Conservation (phyloP, 2,113 vertebrate genomes). For the Nicator chloris region DNA sequence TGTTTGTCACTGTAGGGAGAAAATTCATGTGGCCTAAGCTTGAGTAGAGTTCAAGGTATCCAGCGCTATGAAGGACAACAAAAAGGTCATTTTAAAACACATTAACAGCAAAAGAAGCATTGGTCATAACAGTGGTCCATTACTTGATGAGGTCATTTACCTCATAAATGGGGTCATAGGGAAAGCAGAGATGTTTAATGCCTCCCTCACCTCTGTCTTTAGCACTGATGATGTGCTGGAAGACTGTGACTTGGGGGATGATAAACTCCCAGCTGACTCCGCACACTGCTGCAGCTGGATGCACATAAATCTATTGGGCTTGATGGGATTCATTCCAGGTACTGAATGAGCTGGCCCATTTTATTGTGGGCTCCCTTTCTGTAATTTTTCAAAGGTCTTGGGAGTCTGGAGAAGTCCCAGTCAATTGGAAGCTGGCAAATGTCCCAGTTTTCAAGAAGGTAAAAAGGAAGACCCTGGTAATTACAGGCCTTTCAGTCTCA, state of each 20-base stretch:
- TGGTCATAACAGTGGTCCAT: not conserved
- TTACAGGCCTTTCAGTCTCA: not conserved
- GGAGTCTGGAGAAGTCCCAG: not conserved
- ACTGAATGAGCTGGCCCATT: not conserved
- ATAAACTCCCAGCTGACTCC: not conserved
- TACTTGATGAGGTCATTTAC: not conserved
- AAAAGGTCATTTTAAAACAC: not conserved
- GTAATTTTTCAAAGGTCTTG: not conserved
- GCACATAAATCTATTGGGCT: not conserved
- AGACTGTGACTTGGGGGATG: not conserved
- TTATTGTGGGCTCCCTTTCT: not conserved
- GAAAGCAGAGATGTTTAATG: not conserved
- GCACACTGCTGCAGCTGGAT: not conserved
- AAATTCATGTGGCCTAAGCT: not conserved
- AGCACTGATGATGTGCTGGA: not conserved
- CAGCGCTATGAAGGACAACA: not conserved
- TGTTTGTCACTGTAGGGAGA: not conserved
- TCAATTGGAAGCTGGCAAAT: not conserved
- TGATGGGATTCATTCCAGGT: not conserved
- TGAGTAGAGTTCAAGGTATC: not conserved
- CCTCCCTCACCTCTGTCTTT: not conserved
- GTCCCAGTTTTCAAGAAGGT: not conserved
- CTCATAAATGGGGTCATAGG: not conserved
- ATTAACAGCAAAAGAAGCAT: not conserved
- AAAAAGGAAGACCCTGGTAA: not conserved